A percentile compares a stretch with the other conserved stretches of the same genome.
Conservation (phyloP, 2,113 vertebrate species). For the Mus musculus region GRCm39 chr2:174533501-174534000, state of each 20-base stretch:
- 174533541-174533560: fast-evolving
- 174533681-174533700: neutral
- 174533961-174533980: fast-evolving
- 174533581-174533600: neutral
- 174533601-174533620: neutral
- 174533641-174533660: neutral
- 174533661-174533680: neutral
- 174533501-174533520: constrained; percentile 21
- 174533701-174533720: neutral
- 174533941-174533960: fast-evolving
- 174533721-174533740: neutral
- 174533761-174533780: neutral
- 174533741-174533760: too few relatives aligned
- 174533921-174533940: neutral
- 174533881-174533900: fast-evolving
- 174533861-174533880: too few relatives aligned
- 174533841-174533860: neutral
- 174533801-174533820: neutral
- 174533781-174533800: neutral
- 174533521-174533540: neutral
- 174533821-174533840: neutral
- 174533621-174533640: neutral
- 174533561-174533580: neutral
- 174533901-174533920: neutral
- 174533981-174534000: fast-evolving